Conservation (phyloP, 2,888 invertebrate genomes). For the Loripinus fragilis region DNA sequence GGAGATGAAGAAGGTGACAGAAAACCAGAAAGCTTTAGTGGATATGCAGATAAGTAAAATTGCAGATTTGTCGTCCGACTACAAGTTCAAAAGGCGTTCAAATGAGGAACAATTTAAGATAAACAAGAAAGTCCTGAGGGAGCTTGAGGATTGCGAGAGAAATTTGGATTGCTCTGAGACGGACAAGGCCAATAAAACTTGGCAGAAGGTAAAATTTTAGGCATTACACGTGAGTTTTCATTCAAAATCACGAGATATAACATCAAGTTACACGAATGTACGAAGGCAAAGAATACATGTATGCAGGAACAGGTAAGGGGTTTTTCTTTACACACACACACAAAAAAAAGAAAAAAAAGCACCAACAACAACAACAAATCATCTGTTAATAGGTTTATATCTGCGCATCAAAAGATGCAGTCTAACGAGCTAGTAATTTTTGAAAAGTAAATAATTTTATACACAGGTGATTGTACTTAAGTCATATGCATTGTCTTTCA, state of each 20-base stretch:
- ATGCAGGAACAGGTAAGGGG: neutral
- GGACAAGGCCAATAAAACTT: neutral
- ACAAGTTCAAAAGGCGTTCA: slow-evolving; percentile 7
- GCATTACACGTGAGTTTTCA: neutral
- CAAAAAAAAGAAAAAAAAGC: neutral
- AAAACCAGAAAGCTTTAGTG: neutral
- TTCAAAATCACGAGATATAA: neutral
- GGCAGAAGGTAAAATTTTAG: neutral
- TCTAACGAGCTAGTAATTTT: neutral
- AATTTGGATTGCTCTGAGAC: neutral
- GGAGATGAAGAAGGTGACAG: neutral
- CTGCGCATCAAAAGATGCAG: neutral
- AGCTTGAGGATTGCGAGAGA: neutral
- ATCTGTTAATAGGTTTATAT: neutral
- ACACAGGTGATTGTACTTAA: neutral
- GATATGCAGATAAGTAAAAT: slow-evolving; percentile 8
- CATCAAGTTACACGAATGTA: neutral
- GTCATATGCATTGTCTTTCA: neutral
- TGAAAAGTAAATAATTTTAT: neutral
- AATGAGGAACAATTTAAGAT: slow-evolving; percentile 2
- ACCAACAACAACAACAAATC: neutral
- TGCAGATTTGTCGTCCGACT: slow-evolving; percentile 3
- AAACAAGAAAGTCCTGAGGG: neutral
- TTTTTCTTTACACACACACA: too few species aligned
- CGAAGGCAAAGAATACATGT: neutral